Base-by-base conservation (phyloP, 53 echinoderm and acorn worm species). In the Glandiceps talaboti region DNA sequence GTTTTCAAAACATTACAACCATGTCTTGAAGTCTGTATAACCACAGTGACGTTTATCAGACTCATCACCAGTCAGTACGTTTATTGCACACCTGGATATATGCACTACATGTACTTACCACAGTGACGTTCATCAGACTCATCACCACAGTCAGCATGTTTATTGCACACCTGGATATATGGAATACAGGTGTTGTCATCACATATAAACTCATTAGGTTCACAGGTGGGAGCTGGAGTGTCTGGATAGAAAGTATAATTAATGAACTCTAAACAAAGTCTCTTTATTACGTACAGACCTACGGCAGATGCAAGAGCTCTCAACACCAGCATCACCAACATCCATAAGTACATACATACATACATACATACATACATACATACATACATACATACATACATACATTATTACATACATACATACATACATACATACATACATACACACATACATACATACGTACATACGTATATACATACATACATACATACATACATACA, bases 111-210 rank as follows among this genome's bases (percentile, higher is more conserved):
- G n/a, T 74, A 29, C 84, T 86, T 88, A 90, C 92, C 79, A 83
- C 90, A 86, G 6, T 86, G 33, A 10, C 26, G 26, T 31, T 95
- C 95, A 75, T 95, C 95, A 0, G 86, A 85, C 30, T 74, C 30
- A 85, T 95, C 95, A 32, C 92, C 78, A 29, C 95, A 94, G 73
- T 94, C 94, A 75, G 89, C 82, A 1, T 78, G 76, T 0, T 81
- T 84, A 75, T 94, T 91, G 80, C 92, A 95, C 29, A 27, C 32
- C 95, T 90, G 90, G 1, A 20, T 25, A 1, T 27, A 1, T 0
- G 76, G 28, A 14, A 95, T 82, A 79, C 95, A 95, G 6, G 86
- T 86, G 33, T 91, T 91, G 74, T 94, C 91, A 27, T 81, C 80
- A 74, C 94, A 94, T 0, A 78, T 31, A 33, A 91, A 94, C 77